Conservation (phyloP, 92 coral and sea anemone genomes). For the Actinernus sp. region DNA sequence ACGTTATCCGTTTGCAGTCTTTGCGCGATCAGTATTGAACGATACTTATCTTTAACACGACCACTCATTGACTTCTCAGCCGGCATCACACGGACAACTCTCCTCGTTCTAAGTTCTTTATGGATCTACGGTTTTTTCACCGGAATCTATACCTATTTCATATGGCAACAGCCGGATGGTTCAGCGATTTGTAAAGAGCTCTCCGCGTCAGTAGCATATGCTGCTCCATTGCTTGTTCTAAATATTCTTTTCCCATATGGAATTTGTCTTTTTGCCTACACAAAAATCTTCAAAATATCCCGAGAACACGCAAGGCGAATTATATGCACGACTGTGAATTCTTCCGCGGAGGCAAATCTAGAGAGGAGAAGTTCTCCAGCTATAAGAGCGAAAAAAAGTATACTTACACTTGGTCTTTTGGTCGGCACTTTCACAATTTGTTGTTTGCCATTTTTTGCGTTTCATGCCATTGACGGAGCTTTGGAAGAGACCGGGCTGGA, state of each 20-base stretch:
- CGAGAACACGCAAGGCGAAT: not conserved
- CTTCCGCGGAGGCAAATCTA: not conserved
- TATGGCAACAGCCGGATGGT: not conserved
- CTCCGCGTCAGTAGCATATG: not conserved
- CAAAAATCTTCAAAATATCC: not conserved
- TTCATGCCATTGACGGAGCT: not conserved
- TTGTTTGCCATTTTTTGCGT: not conserved
- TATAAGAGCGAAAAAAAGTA: not conserved
- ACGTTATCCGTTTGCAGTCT: not conserved
- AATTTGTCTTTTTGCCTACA: not conserved
- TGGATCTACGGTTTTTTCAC: not conserved
- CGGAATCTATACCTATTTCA: not conserved
- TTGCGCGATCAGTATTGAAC: not conserved
- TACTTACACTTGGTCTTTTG: not conserved
- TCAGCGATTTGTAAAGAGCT: not conserved
- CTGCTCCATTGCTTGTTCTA: not conserved
- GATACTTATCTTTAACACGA: not conserved
- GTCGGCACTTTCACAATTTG: not conserved
- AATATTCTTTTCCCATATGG: not conserved
- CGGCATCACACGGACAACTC: not conserved
- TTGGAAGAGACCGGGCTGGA: not conserved
- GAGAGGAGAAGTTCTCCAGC: not conserved
- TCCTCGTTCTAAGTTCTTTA: not conserved
- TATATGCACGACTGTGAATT: not conserved
- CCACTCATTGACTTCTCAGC: not conserved